Evolutionary conservation across 2,888 invertebrate genomes (phyloP).

Genomic region (Deroplatys truncata): DNA sequence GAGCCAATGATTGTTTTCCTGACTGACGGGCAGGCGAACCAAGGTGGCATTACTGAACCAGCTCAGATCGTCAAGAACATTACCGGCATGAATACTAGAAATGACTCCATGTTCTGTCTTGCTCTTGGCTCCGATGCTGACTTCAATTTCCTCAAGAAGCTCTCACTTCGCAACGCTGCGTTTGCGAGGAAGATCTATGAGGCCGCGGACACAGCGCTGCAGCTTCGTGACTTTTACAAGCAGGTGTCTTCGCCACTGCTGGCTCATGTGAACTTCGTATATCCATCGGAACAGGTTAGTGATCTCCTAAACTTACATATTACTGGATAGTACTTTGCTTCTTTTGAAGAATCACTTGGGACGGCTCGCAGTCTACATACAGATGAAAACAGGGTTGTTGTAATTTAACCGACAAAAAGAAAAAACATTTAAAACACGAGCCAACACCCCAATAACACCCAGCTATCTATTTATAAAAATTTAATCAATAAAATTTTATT

Average conservation of each 20-base stretch:
- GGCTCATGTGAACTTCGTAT: conserved; percentile 60
- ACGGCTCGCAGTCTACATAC: no score
- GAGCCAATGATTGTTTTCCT: conserved; percentile 63
- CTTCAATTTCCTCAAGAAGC: conserved; percentile 58
- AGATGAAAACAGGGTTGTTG: no score
- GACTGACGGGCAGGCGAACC: conserved; percentile 64
- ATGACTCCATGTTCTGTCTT: conserved; percentile 58
- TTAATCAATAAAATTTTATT: no score
- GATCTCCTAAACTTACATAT: no score
- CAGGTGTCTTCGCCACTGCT: conserved; percentile 66
- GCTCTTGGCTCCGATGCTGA: conserved; percentile 70
- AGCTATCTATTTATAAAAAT: no score
- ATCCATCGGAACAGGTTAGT: conserved; percentile 52
- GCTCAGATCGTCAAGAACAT: conserved; percentile 52
- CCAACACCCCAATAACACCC: no score
- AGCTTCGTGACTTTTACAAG: conserved; percentile 62
- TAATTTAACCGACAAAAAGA: no score
- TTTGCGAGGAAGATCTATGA: conserved; percentile 68
- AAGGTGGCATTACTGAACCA: conserved; percentile 45
- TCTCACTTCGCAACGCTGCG: conserved; percentile 62
- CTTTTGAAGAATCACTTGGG: no score
- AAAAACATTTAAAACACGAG: no score
- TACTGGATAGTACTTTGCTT: no score
- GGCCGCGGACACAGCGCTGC: conserved; percentile 63
- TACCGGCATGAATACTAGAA: conserved; percentile 47